Base-by-base conservation (phyloP, 2,888 invertebrate genomes). In the Nebria salina region DNA sequence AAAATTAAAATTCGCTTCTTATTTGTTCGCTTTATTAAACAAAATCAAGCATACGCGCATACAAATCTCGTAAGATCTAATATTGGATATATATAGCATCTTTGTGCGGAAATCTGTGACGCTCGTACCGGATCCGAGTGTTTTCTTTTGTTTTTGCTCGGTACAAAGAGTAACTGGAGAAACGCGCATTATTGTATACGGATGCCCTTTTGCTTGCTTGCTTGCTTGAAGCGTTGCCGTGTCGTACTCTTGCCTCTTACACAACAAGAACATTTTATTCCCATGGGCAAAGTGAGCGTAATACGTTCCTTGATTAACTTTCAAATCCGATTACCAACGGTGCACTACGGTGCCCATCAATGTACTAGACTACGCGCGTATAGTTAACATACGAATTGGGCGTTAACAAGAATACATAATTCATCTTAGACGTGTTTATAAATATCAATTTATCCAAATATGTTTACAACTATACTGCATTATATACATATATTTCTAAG, bases 291-390 rank as follows among this genome's bases (percentile, higher is more conserved):
- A 74, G 74, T 79, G 79, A 79, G 68, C 65, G 70, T 79, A 79
- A 79, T 79, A 74, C 25, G 79, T 65, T 79, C 74, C 79, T 79
- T 80, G 80, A 80, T 80, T 80, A 75, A 75, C 80, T 80, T 80
- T 80, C 80, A 75, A 80, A 80, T 80, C 75, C 75, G 70, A 80
- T 80, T 80, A 75, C 72, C 54, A 54, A 8, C 54, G 54, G 54
- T 54, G 54, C 54, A 54, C 54, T 11, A 54, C 54, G 54, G 2
- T 54, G 54, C 54, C 54, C 54, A 54, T 54, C 54, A 13, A 54
- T 8, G 54, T 13, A 13, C 54, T 11, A 13, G 2, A 54, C 7
- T 8, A 54, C 20, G 20, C 20, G 20, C 20, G 20, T 54, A 54
- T 7, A 13, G 11, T 13, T 7, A 11, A 6, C 54, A 54, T 54